These are phyloP conservation scores for Phoebastria nigripes DNA, from an alignment of 2,797 vertebrate genomes.

Conservation along the genomic window DNA sequence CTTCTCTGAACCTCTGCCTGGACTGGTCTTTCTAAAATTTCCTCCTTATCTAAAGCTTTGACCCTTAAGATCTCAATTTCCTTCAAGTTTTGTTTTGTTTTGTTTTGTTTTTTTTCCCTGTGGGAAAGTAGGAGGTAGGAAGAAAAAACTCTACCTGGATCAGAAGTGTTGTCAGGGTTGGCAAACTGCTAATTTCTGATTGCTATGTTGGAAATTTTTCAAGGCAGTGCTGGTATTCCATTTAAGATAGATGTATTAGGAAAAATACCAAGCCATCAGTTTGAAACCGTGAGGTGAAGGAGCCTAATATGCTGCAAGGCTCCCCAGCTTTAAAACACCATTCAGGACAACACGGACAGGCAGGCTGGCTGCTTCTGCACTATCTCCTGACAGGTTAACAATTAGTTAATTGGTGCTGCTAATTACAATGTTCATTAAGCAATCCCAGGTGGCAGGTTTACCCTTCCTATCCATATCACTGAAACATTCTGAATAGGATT, in stretches of 20 bases:
- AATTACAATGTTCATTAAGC: slow-evolving; percentile 57
- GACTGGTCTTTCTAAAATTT: background rate
- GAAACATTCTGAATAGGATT: slow-evolving; percentile 40
- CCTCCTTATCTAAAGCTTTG: background rate
- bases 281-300: background rate
- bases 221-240: background rate
- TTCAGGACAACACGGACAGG: background rate
- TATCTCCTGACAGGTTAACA: slow-evolving; percentile 47
- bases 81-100: background rate
- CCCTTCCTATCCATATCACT: background rate
- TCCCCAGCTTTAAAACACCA: background rate
- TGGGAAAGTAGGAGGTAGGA: background rate
- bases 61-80: background rate
- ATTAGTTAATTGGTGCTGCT: slow-evolving; percentile 61
- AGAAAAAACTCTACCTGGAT: background rate
- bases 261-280: background rate
- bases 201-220: background rate
- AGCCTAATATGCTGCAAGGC: background rate
- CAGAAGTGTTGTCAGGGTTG: background rate
- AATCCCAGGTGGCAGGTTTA: slow-evolving; percentile 49
- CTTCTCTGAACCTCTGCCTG: background rate
- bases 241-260: background rate
- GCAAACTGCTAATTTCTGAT: background rate
- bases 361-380: background rate
- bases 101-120: background rate